A percentile compares a stretch with the other conserved stretches of the same genome.
These are phyloP conservation scores for Psittacula cyanocephala DNA, from an alignment of 2,113 vertebrate species.

Conservation along the genomic window DNA sequence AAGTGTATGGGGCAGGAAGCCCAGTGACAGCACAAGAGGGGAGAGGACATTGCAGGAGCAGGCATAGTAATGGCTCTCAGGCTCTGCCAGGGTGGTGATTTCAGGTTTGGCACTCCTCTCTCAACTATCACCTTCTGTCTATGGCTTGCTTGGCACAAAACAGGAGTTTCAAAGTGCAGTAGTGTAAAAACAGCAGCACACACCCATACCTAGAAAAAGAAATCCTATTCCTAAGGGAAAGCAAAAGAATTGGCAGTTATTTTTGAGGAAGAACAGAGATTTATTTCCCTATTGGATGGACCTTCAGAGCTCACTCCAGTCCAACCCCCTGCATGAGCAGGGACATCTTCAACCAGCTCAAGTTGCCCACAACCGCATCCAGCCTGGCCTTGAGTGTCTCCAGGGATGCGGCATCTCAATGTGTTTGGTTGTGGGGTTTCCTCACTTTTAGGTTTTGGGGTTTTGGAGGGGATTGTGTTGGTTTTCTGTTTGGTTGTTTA, in stretches of 20 bases:
- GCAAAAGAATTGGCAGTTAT: neutral
- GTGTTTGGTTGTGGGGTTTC: neutral
- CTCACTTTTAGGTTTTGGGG: neutral
- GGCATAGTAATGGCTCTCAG: neutral
- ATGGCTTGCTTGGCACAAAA: neutral
- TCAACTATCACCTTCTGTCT: neutral
- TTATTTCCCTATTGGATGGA: neutral
- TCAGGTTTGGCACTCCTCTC: neutral
- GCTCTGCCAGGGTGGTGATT: neutral
- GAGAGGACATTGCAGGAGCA: neutral
- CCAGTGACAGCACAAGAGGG: neutral
- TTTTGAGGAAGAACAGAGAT: neutral
- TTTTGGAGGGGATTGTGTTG: neutral
- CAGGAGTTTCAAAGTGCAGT: neutral
- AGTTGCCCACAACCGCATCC: neutral
- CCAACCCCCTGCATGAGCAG: neutral
- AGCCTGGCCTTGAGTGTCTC: neutral
- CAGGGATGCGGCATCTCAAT: neutral
- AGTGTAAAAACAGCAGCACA: neutral
- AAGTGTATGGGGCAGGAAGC: rapidly evolving
- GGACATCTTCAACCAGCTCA: neutral
- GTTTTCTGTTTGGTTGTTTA: neutral
- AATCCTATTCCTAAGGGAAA: neutral
- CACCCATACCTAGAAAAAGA: neutral
- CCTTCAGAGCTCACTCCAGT: neutral